Percentiles rank a stretch among this genome's conserved stretches.
Evolutionary conservation across 2,888 invertebrate genomes (phyloP).

Genomic region (Lacanobia oleracea): DNA sequence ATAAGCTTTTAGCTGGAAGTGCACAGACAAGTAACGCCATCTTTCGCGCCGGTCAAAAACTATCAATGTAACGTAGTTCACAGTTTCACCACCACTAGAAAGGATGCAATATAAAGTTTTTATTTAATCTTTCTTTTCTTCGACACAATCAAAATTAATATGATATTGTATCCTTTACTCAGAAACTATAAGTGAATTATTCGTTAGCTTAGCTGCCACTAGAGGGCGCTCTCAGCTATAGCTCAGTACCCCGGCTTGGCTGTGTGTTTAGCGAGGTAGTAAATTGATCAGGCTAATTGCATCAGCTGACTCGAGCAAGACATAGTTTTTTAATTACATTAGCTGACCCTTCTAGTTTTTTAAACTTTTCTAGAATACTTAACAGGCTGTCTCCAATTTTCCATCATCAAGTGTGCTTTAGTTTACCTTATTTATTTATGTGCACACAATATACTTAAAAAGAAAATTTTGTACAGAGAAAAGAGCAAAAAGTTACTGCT

Average conservation of each 20-base stretch:
- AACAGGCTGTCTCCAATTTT: not conserved
- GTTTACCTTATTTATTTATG: too few species aligned
- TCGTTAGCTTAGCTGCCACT: not conserved
- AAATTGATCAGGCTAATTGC: conserved; percentile 31
- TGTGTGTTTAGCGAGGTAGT: not conserved
- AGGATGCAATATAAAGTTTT: not conserved
- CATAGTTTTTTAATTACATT: conserved; percentile 28
- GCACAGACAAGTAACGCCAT: conserved; percentile 29
- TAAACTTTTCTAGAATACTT: not conserved
- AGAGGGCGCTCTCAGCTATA: conserved; percentile 8
- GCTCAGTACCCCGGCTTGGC: not conserved
- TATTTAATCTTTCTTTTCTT: too few species aligned
- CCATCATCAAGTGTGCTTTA: not conserved
- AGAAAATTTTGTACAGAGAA: too few species aligned
- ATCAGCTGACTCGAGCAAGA: not conserved
- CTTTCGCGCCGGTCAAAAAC: conserved; percentile 24
- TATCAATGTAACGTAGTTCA: conserved; percentile 16
- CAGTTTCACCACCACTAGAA: not conserved
- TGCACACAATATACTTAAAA: too few species aligned
- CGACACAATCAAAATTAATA: too few species aligned
- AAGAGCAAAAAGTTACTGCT: too few species aligned
- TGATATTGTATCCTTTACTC: too few species aligned
- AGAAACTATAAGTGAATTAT: too few species aligned
- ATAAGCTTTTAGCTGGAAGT: not conserved
- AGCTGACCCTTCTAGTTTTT: not conserved